Base-by-base conservation (phyloP, 2,113 vertebrate species). In the Anolis sagrei region DNA sequence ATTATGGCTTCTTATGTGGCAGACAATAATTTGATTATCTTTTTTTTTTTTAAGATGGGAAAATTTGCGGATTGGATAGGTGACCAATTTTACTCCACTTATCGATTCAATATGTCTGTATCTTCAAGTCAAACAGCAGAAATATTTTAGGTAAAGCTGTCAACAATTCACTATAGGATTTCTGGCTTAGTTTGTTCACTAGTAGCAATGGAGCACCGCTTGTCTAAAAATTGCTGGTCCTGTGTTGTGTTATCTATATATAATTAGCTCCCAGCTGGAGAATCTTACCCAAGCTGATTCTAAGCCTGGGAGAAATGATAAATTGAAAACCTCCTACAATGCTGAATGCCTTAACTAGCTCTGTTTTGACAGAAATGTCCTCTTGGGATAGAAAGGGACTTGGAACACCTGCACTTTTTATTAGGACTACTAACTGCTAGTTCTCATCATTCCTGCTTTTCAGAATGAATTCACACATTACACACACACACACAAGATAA, bases 161-260 rank as follows among this genome's bases (percentile, higher is more conserved):
- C 34, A 64, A 62, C 1, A 14, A 69, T 70, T 54, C 69, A 66
- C 8, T 9, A 34, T 66, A 7, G 5, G 25, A 25, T 19, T 51
- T 44, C n/a, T 68, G 18, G 23, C 21, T n/a, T 66, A 16, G 61
- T 44, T 18, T 62, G 18, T 58, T 83, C 73, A 49, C 10, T 18
- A 66, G 66, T 18, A 36, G 14, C 25, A 25, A 14, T 58, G 11
- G 18, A 58, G 18, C 4, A 58, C 66, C n/a, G 19, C 7, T 34
- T 78, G 29, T 19, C 48, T 13, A 79, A 0, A 5, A 39, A 86
- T 36, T 0, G 14, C 81, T 66, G 18, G 2, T 4, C 1, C 64
- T 4, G 2, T 8, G 4, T 0, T 0, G 34, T 19, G 51, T 32
- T 82, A 2, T 36, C 0, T 27, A 84, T 58, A n/a, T 23, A 72